phyloP scores from a whole-genome alignment of 2,888 invertebrate species.

The Phortica okadai region DNA sequence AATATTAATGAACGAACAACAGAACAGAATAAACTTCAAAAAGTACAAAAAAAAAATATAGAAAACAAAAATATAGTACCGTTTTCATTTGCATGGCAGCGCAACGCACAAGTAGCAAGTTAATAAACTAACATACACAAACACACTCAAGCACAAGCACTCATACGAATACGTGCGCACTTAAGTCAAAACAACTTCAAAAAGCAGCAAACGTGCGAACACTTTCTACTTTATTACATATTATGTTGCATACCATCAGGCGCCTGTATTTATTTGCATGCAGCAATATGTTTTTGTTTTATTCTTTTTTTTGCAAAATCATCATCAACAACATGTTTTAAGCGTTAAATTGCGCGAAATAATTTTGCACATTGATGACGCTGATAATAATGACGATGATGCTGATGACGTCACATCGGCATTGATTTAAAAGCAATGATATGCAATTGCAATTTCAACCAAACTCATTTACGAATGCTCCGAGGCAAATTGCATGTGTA shows the following conservation, averaged over 20 bases:
- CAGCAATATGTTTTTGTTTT: neutral
- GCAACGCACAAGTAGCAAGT: constrained; percentile 12
- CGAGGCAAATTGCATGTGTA: neutral
- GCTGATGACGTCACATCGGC: neutral
- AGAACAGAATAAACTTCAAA: neutral
- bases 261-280: neutral
- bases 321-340: constrained; percentile 6
- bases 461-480: neutral
- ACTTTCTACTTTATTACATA: neutral
- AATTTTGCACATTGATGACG: constrained; percentile 46
- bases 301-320: neutral
- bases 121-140: constrained; percentile 9
- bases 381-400: no score
- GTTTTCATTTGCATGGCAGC: neutral
- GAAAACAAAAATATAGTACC: neutral
- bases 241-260: constrained; percentile 3
- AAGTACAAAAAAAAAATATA: neutral
- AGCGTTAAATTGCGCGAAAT: constrained; percentile 46
- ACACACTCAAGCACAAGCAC: neutral
- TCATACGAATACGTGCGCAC: neutral
- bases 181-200: neutral
- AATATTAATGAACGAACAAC: constrained; percentile 25
- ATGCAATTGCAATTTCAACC: neutral
- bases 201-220: neutral
- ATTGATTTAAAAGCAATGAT: neutral